These are phyloP conservation scores for Sycon ciliatum DNA, from an alignment of 37 sponge, comb jelly and placozoan species.

Conservation along the genomic window DNA sequence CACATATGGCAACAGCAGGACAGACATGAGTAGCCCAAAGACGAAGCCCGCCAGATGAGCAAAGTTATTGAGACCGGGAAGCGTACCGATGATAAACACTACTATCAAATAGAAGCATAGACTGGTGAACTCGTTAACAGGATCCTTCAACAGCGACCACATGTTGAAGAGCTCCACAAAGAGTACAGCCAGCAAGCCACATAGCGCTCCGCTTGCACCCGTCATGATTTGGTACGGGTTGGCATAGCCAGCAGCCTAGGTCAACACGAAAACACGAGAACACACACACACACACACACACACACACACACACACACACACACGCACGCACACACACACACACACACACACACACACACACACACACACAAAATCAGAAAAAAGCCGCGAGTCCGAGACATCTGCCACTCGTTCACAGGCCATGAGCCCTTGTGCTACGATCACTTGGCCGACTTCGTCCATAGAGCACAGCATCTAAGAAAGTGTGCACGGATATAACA, in stretches of 20 bases:
- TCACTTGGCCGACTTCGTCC: too few relatives aligned
- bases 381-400: too few relatives aligned
- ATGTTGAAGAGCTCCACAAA: slow-evolving; percentile 76
- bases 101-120: too few relatives aligned
- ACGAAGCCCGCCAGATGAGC: slow-evolving; percentile 74
- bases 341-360: too few relatives aligned
- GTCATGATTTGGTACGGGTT: slow-evolving; percentile 70
- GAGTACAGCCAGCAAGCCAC: slow-evolving; percentile 71
- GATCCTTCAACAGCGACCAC: slow-evolving; percentile 66
- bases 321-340: too few relatives aligned
- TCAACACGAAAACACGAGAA: not conserved
- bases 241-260: slow-evolving; percentile 57
- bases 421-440: too few relatives aligned
- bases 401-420: too few relatives aligned
- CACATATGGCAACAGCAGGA: slow-evolving; percentile 86
- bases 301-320: too few relatives aligned
- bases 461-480: too few relatives aligned
- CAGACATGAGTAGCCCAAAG: slow-evolving; percentile 69
- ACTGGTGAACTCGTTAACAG: slow-evolving; percentile 69
- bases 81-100: slow-evolving; percentile 63
- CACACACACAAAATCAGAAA: too few relatives aligned
- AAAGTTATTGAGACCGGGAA: slow-evolving; percentile 74
- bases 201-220: slow-evolving; percentile 67
- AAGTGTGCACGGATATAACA: too few relatives aligned
- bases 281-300: not conserved